These are phyloP conservation scores for Heliconius ismenius DNA, from an alignment of 2,888 invertebrate genomes.

Conservation along the genomic window DNA sequence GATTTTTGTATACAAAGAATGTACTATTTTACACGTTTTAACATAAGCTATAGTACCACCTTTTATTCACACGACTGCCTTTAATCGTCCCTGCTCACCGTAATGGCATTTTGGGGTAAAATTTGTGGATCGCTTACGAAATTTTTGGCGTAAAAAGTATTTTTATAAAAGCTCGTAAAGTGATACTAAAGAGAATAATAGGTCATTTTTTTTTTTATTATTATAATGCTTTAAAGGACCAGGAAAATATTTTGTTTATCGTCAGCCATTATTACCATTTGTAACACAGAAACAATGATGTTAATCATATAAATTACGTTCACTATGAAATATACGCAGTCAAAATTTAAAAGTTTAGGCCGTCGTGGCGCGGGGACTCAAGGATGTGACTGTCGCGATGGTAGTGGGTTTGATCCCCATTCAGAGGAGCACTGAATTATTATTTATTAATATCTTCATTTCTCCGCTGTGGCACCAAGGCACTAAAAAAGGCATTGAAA, in stretches of 20 bases:
- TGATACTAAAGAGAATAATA: constrained; percentile 23
- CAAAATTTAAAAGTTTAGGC: not conserved
- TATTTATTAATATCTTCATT: no score
- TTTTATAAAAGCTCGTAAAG: constrained; percentile 22
- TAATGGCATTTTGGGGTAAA: constrained; percentile 29
- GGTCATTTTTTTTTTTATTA: not conserved
- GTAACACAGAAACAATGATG: not conserved
- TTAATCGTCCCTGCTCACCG: constrained; percentile 26
- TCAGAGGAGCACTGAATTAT: no score
- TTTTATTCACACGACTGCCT: constrained; percentile 31
- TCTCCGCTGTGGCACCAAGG: no score
- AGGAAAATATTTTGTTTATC: not conserved
- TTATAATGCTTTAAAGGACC: not conserved
- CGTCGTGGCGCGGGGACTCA: no score
- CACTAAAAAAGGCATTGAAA: no score
- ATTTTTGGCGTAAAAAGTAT: constrained; percentile 19
- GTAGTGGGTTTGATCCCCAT: no score
- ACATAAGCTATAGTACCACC: constrained; percentile 28
- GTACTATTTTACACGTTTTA: constrained; percentile 27
- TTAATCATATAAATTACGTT: not conserved
- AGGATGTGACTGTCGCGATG: no score
- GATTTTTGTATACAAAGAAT: constrained; percentile 32
- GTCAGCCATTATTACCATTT: not conserved
- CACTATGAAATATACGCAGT: not conserved
- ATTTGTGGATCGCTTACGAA: constrained; percentile 28